These are phyloP conservation scores for Drosophila lini DNA, from an alignment of 1,140 invertebrate species.

Conservation along the genomic window DNA sequence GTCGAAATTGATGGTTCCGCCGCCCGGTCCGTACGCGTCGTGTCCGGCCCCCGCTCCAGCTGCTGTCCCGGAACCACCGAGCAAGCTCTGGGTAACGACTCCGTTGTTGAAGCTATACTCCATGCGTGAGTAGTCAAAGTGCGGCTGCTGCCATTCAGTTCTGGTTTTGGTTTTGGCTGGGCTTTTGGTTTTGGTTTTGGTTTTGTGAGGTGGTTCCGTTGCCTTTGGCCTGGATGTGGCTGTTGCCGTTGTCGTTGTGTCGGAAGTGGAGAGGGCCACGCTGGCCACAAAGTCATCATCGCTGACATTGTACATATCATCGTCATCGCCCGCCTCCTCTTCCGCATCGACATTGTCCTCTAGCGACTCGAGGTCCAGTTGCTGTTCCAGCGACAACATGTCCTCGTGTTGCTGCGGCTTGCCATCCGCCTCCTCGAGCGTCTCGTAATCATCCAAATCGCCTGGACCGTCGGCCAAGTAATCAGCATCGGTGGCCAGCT, in stretches of 20 bases:
- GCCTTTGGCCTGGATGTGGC: slow-evolving; percentile 9
- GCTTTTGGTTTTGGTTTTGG: slow-evolving; percentile 3
- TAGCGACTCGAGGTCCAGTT: slow-evolving; percentile 66
- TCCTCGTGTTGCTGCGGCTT: slow-evolving; percentile 50
- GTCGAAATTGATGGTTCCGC: slow-evolving; percentile 80
- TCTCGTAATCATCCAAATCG: slow-evolving; percentile 65
- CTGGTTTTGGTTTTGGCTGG: slow-evolving; percentile 1
- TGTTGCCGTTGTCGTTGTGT: slow-evolving; percentile 40
- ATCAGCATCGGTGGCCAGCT: slow-evolving; percentile 52
- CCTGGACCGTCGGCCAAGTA: slow-evolving; percentile 66
- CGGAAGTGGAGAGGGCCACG: slow-evolving; percentile 59
- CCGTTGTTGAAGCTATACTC: slow-evolving; percentile 82
- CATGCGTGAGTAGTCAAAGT: slow-evolving; percentile 84
- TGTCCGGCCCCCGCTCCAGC: slow-evolving; percentile 27
- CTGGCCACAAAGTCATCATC: slow-evolving; percentile 78
- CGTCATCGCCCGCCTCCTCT: slow-evolving; percentile 44
- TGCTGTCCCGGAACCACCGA: slow-evolving; percentile 44
- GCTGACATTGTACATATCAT: slow-evolving; percentile 73
- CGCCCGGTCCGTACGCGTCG: slow-evolving; percentile 46
- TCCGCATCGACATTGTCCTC: slow-evolving; percentile 61
- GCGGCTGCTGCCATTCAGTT: slow-evolving; percentile 70
- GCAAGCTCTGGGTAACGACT: slow-evolving; percentile 75
- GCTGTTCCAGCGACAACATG: slow-evolving; percentile 66
- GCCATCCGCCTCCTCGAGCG: slow-evolving; percentile 36
- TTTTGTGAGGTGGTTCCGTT: slow-evolving; percentile 1